Evolutionary conservation across 2,113 vertebrate genomes (phyloP), one percentile per base, ranked within the genome.

Genomic region (Fulica atra): DNA sequence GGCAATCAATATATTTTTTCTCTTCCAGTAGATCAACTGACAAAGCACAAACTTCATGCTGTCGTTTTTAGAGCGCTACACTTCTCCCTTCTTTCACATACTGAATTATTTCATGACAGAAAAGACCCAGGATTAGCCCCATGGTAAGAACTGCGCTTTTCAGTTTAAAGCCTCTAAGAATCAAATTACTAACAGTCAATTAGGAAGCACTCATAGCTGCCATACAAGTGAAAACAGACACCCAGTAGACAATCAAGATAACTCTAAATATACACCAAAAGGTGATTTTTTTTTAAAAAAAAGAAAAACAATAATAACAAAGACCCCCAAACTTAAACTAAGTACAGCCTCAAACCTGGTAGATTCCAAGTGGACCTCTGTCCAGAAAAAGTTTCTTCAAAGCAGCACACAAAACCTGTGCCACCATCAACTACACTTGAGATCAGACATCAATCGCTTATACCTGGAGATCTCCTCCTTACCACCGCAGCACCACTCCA

Each of bases 191-290:
- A 91, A 89, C 46, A 88, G 74, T 93, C 82, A 82, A 70, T 87
- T 82, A 93, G 81, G 40, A 94, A 77, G 54, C 71, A 79, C 70
- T 51, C 73, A 63, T 79, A 96, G 96, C 97, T 97, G 97, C 95
- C 97, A 94, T 93, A 89, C 70, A 88, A 95, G 51, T 89, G 68
- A 95, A 91, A 95, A 91, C 14, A 89, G 95, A 97, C 94, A 96
- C 46, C 68, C 92, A 94, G 89, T 28, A 97, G 91, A 96, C 76
- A 92, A 83, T 59, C 54, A 48, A 71, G n/a, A 64, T 88, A 91
- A 78, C 76, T 86, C 54, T 64, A 65, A 13, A 38, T 54, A 76
- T 4, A 57, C 26, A 70, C 16, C 65, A 84, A 81, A 87, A 86
- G 19, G 35, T 61, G 77, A 16, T 42, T 42, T 46, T 44, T 44